Conservation (phyloP, 2,113 vertebrate genomes). For the Petromus typicus region DNA sequence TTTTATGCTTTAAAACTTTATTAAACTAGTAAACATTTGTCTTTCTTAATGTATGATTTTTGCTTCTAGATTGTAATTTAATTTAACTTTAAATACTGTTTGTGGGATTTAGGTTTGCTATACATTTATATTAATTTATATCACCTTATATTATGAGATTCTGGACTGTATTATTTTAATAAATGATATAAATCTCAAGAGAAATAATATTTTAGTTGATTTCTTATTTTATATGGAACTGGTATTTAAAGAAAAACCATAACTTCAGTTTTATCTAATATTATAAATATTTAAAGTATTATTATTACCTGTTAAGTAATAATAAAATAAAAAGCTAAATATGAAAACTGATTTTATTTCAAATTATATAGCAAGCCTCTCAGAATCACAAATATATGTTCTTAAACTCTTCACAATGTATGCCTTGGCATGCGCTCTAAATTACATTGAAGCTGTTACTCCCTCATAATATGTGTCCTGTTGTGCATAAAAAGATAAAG, state of each 20-base stretch:
- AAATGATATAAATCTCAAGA: neutral
- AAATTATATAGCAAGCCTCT: slow-evolving; percentile 5
- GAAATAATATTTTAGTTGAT: neutral
- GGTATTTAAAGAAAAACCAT: slow-evolving; percentile 15
- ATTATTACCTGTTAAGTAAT: slow-evolving; percentile 11
- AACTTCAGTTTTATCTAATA: neutral
- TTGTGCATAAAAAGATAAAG: slow-evolving; percentile 21
- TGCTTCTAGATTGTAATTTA: neutral
- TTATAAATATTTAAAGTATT: neutral
- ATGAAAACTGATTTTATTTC: slow-evolving; percentile 4
- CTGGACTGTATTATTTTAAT: neutral
- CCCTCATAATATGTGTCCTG: slow-evolving; percentile 20
- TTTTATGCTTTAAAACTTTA: slow-evolving; percentile 4
- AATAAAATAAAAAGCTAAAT: slow-evolving; percentile 45
- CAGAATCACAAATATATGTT: neutral
- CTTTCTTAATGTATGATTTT: neutral
- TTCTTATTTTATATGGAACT: slow-evolving; percentile 45
- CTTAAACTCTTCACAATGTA: slow-evolving; percentile 17
- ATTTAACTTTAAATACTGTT: neutral
- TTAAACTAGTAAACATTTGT: neutral
- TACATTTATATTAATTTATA: neutral
- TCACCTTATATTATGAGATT: slow-evolving; percentile 34
- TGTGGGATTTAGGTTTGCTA: neutral
- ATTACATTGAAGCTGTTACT: neutral
- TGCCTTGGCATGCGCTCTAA: slow-evolving; percentile 28